Conservation (phyloP, 2,113 vertebrate species). For the Cavia porcellus region DNA sequence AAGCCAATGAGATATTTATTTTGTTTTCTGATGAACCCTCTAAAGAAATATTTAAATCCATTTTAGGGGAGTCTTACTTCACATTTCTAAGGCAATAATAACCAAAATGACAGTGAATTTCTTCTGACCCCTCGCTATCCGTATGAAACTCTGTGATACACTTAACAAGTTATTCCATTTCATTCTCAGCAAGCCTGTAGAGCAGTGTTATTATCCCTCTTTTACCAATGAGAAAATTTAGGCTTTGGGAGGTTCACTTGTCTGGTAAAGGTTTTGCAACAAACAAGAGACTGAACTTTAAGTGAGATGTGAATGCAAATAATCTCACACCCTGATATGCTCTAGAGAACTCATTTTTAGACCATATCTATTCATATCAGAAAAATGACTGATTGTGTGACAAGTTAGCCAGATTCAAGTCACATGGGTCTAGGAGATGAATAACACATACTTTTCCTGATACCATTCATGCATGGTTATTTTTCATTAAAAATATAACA, state of each 20-base stretch:
- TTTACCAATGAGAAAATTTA: constrained; percentile 35
- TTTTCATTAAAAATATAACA: constrained; percentile 30
- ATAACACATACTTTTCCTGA: background rate
- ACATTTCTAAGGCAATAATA: constrained; percentile 24
- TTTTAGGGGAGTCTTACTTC: background rate
- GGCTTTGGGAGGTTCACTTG: background rate
- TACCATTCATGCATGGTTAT: background rate
- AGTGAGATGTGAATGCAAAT: constrained; percentile 17
- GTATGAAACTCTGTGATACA: background rate
- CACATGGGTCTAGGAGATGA: background rate
- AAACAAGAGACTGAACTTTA: constrained; percentile 16
- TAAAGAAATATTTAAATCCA: background rate
- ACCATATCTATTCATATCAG: background rate
- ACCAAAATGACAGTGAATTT: background rate
- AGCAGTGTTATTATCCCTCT: background rate
- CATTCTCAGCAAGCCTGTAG: background rate
- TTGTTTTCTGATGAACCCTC: background rate
- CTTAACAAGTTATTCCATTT: background rate
- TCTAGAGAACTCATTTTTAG: background rate
- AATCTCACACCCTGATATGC: background rate
- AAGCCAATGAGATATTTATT: background rate
- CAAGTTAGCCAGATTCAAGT: background rate
- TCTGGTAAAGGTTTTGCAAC: background rate
- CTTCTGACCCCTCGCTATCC: background rate
- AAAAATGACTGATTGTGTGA: background rate